These are phyloP conservation scores for Actinemys pallida DNA, from an alignment of 2,113 vertebrate species.

Conservation along the genomic window DNA sequence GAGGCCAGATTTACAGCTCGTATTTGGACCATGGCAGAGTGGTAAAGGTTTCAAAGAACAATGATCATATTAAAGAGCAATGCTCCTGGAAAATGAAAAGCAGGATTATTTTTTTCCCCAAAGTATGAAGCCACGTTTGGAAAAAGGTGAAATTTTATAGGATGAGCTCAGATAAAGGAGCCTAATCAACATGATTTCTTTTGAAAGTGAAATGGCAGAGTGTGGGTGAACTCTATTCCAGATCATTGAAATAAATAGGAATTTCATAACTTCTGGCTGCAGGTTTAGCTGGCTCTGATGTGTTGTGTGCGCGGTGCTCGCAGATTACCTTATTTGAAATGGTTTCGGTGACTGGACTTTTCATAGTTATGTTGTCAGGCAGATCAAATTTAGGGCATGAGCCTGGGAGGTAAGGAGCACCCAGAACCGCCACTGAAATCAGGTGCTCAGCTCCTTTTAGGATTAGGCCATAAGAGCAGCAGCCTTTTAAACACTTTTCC, in stretches of 20 bases:
- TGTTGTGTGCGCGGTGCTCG: neutral
- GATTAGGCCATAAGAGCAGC: fast-evolving
- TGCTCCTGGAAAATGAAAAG: neutral
- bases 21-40: neutral
- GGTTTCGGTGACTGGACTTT: neutral
- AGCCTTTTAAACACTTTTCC: neutral
- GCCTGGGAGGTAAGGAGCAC: neutral
- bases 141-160: neutral
- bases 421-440: neutral
- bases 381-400: fast-evolving
- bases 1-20: neutral
- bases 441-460: neutral
- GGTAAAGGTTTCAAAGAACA: slow-evolving; percentile 9
- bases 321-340: neutral
- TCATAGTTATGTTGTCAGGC: fast-evolving
- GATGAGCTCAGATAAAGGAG: neutral
- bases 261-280: slow-evolving; percentile 13
- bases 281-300: neutral
- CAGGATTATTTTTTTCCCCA: neutral
- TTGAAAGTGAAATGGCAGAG: slow-evolving; percentile 1
- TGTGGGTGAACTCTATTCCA: neutral
- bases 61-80: neutral
- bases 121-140: neutral
- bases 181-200: neutral
- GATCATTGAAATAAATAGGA: slow-evolving; percentile 24